Evolutionary conservation across 1,140 invertebrate genomes (phyloP).

Genomic region (Contarinia nasturtii): DNA sequence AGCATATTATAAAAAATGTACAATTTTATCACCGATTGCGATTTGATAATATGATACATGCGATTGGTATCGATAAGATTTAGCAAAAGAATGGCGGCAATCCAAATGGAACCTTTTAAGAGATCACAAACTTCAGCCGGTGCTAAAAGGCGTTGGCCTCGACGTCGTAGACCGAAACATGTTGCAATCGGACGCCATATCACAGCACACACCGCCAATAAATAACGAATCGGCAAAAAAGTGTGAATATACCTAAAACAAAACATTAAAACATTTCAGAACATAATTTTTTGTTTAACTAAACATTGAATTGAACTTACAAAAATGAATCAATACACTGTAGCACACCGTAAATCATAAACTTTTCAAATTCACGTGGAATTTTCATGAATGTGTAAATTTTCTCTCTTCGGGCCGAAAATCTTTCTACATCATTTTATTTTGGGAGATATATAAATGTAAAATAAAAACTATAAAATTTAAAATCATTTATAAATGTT

Average conservation of each 20-base stretch:
- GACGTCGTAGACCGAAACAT: conserved; percentile 44
- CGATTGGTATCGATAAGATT: conserved; percentile 91
- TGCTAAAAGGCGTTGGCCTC: conserved; percentile 37
- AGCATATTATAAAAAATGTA: conserved; percentile 99
- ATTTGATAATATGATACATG: conserved; percentile 97
- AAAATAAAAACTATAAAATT: too few species aligned
- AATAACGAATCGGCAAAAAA: conserved; percentile 83
- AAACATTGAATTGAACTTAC: too few species aligned
- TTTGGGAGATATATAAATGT: too few species aligned
- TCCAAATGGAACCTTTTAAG: conserved; percentile 76
- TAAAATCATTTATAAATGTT: too few species aligned
- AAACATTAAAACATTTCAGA: too few species aligned
- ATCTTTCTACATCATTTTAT: too few species aligned
- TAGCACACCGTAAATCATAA: conserved; percentile 92
- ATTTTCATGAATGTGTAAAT: conserved; percentile 96
- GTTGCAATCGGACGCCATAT: conserved; percentile 46
- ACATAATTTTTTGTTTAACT: too few species aligned
- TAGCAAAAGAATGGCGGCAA: conserved; percentile 67
- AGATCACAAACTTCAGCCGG: conserved; percentile 94
- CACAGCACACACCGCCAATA: conserved; percentile 66
- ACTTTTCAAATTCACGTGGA: conserved; percentile 79
- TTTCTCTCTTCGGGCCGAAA: conserved; percentile 81
- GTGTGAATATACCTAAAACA: conserved; percentile 97
- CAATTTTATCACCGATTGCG: conserved; percentile 95
- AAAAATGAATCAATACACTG: conserved; percentile 96